Percentiles rank a stretch among this genome's conserved stretches.
Evolutionary conservation across 2,888 invertebrate genomes (phyloP).

Genomic region (Heliconius charithonia): DNA sequence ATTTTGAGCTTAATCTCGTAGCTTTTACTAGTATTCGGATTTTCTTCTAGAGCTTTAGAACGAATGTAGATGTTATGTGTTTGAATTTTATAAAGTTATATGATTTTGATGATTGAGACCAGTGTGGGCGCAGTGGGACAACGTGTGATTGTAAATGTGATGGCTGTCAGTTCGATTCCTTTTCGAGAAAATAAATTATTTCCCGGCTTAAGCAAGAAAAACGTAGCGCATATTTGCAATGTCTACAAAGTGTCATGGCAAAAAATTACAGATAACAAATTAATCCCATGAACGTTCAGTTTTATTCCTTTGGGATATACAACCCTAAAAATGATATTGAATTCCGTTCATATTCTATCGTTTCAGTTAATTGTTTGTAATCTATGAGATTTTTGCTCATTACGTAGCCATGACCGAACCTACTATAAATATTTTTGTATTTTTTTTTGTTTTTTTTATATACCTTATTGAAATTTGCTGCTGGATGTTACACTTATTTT

Average conservation of each 20-base stretch:
- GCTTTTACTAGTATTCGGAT: slow-evolving; percentile 24
- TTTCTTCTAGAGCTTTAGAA: slow-evolving; percentile 15
- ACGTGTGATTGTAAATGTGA: background rate
- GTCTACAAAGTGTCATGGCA: too few relatives aligned
- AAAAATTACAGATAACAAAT: too few relatives aligned
- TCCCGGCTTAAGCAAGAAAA: too few relatives aligned
- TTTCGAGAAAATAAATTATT: background rate
- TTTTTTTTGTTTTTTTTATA: too few relatives aligned
- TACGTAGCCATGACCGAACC: background rate
- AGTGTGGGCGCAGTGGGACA: background rate
- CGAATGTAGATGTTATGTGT: background rate
- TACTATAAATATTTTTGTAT: background rate
- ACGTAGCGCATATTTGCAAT: too few relatives aligned
- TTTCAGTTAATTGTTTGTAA: background rate
- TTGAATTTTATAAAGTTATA: background rate
- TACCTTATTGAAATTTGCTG: background rate
- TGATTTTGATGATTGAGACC: background rate
- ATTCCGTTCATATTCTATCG: background rate
- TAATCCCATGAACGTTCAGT: too few relatives aligned
- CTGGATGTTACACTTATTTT: background rate
- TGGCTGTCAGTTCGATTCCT: background rate
- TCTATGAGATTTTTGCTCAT: background rate
- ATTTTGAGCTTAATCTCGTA: slow-evolving; percentile 23
- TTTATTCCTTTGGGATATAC: background rate
- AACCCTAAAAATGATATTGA: background rate